These are phyloP conservation scores for Cichlasoma orientale DNA, from an alignment of 2,797 vertebrate genomes.

Conservation along the genomic window DNA sequence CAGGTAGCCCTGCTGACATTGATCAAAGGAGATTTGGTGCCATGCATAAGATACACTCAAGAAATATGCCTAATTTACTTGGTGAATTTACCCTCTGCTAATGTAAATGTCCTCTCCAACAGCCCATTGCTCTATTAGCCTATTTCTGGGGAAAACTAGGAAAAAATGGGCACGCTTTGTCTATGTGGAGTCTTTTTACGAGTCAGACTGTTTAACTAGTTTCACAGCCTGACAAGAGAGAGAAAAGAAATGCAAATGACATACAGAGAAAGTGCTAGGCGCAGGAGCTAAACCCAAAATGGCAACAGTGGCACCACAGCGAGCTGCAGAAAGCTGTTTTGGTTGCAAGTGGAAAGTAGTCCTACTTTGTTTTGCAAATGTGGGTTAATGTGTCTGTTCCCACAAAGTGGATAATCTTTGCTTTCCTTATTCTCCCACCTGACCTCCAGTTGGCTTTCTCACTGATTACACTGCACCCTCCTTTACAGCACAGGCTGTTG, in stretches of 20 bases:
- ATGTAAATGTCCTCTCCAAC: neutral
- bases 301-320: neutral
- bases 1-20: neutral
- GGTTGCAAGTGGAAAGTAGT: neutral
- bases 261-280: slow-evolving; percentile 6
- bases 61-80: neutral
- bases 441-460: slow-evolving; percentile 5
- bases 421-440: slow-evolving; percentile 24
- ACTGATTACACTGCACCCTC: neutral
- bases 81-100: neutral
- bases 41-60: neutral
- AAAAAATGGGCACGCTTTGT: slow-evolving; percentile 37
- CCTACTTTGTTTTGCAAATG: slow-evolving; percentile 33
- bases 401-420: slow-evolving; percentile 53
- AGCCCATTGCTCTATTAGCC: slow-evolving; percentile 12
- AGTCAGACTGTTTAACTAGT: slow-evolving; percentile 68
- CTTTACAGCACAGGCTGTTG: neutral
- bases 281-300: slow-evolving; percentile 7
- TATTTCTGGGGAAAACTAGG: neutral
- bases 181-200: slow-evolving; percentile 42
- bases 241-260: slow-evolving; percentile 62
- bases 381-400: slow-evolving; percentile 61
- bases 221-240: slow-evolving; percentile 33
- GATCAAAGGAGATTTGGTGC: neutral
- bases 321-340: slow-evolving; percentile 1